A percentile compares a stretch with the other conserved stretches of the same genome.
phyloP scores from a whole-genome alignment of 2,797 vertebrate species.

The Acipenser transmontanus region DNA sequence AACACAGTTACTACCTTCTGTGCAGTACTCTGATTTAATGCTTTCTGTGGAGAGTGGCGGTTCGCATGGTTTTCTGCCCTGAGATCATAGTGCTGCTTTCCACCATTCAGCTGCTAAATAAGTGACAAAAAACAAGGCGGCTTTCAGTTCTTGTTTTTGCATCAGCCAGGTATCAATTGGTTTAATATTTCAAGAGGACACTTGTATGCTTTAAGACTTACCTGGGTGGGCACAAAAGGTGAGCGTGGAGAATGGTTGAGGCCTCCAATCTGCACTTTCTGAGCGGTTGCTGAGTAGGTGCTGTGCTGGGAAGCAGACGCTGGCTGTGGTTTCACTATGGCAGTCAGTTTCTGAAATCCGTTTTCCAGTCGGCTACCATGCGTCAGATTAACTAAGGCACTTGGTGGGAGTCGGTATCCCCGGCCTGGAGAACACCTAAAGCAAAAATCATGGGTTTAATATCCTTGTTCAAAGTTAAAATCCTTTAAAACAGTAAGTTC shows the following conservation, averaged over 20 bases:
- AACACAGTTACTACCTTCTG: slow-evolving; percentile 52
- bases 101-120: slow-evolving; percentile 58
- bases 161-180: background rate
- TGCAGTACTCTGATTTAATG: slow-evolving; percentile 60
- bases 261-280: slow-evolving; percentile 62
- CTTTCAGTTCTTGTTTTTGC: background rate
- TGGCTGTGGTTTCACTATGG: slow-evolving; percentile 89
- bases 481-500: no score
- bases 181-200: background rate
- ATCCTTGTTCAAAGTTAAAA: background rate
- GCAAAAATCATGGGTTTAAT: background rate
- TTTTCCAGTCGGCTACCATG: slow-evolving; percentile 78
- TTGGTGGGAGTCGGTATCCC: slow-evolving; percentile 85
- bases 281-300: slow-evolving; percentile 34
- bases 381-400: slow-evolving; percentile 90
- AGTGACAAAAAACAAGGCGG: background rate
- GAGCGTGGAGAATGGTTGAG: slow-evolving; percentile 89
- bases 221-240: slow-evolving; percentile 82
- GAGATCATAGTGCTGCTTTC: slow-evolving; percentile 56
- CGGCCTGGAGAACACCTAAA: slow-evolving; percentile 72
- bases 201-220: slow-evolving; percentile 38
- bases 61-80: slow-evolving; percentile 64
- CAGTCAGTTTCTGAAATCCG: slow-evolving; percentile 78
- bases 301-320: slow-evolving; percentile 48
- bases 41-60: slow-evolving; percentile 62